Percentiles rank a stretch among this genome's conserved stretches.
Evolutionary conservation across 2,113 vertebrate genomes (phyloP).

Genomic region (Corythornis vintsioides): DNA sequence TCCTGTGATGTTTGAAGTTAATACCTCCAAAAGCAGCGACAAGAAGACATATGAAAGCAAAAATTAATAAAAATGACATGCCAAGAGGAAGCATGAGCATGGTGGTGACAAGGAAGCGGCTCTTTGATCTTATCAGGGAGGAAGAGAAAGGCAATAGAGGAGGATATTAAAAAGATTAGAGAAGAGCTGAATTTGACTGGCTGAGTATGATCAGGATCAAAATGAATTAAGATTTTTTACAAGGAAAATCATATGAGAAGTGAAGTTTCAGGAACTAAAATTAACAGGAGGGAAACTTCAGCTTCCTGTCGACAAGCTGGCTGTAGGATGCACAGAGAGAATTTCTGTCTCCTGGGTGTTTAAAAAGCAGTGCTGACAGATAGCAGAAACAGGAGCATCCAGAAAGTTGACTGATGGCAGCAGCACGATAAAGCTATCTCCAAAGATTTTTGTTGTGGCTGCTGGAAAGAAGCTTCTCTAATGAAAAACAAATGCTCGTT

Average conservation of each 20-base stretch:
- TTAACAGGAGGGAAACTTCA: neutral
- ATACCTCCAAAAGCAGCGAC: neutral
- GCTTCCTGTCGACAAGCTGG: neutral
- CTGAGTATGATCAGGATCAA: neutral
- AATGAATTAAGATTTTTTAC: neutral
- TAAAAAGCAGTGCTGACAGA: neutral
- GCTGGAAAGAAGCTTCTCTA: neutral
- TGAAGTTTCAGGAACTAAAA: neutral
- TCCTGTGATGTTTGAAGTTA: neutral
- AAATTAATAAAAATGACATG: neutral
- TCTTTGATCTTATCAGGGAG: constrained; percentile 21
- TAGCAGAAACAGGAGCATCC: neutral
- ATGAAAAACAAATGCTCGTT: neutral
- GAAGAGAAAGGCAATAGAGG: neutral
- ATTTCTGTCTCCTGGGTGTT: neutral
- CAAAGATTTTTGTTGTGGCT: neutral
- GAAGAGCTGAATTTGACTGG: neutral
- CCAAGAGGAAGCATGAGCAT: neutral
- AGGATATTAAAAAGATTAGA: constrained; percentile 49
- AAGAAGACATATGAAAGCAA: neutral
- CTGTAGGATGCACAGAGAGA: neutral
- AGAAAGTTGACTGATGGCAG: neutral
- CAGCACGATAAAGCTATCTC: neutral
- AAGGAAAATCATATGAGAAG: neutral
- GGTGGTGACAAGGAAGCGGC: neutral